Percentiles rank a stretch among this genome's conserved stretches.
Evolutionary conservation across 2,797 vertebrate species (phyloP).

Genomic region (Taeniopygia guttata): DNA sequence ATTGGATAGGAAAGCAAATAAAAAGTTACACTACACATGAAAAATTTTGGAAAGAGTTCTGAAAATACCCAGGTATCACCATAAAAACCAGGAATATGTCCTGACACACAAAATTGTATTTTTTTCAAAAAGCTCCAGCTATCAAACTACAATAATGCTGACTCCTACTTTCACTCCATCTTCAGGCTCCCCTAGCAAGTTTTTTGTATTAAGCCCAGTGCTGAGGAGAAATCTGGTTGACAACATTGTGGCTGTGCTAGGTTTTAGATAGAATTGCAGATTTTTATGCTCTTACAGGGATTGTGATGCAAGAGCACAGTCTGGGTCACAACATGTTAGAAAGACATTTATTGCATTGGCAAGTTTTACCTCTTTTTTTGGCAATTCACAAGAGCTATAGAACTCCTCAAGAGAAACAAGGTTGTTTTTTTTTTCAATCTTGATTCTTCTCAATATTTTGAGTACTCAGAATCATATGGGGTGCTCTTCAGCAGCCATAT

Average conservation of each 20-base stretch:
- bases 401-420: not conserved
- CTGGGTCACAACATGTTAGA: not conserved
- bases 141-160: not conserved
- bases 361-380: conserved; percentile 1
- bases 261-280: not conserved
- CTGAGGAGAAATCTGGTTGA: not conserved
- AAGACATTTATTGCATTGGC: conserved; percentile 38
- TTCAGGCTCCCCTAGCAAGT: not conserved
- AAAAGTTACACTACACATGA: not conserved
- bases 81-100: not conserved
- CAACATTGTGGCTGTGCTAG: not conserved
- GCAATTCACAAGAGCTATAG: not conserved
- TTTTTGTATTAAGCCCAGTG: not conserved
- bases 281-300: not conserved
- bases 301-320: conserved; percentile 35
- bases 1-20: not conserved
- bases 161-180: not conserved
- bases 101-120: not conserved
- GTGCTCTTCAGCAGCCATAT: not conserved
- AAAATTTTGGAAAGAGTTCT: not conserved
- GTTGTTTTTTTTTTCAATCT: not conserved
- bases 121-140: not conserved
- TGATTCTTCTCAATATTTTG: not conserved
- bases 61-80: not conserved
- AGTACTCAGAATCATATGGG: not conserved